phyloP scores from a whole-genome alignment of 2,113 vertebrate genomes.

The Sander lucioperca region DNA sequence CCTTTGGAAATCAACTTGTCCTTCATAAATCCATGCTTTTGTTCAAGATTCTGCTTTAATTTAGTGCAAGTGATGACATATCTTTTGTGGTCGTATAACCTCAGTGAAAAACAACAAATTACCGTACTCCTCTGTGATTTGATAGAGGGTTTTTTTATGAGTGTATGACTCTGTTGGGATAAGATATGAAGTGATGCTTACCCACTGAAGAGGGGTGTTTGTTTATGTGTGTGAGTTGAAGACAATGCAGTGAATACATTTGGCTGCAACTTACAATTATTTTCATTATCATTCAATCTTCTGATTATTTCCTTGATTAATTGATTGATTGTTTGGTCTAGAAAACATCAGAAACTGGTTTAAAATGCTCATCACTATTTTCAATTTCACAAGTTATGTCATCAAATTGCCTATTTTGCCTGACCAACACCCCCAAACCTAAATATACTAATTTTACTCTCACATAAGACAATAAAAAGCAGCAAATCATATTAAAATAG shows the following conservation, averaged over 20 bases:
- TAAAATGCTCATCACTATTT: not conserved
- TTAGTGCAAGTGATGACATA: conserved; percentile 1
- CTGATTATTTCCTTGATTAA: not conserved
- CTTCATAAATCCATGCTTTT: not conserved
- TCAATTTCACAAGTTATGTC: not conserved
- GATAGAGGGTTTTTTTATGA: not conserved
- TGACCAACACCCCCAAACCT: not conserved
- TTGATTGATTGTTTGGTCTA: no score
- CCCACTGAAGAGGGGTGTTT: not conserved
- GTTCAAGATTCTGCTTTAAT: not conserved
- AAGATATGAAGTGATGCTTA: conserved; percentile 17
- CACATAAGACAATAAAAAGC: not conserved
- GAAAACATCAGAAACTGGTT: no score
- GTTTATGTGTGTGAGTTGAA: conserved; percentile 6
- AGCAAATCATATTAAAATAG: not conserved
- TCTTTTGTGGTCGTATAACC: not conserved
- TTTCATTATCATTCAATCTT: not conserved
- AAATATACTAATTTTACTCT: not conserved
- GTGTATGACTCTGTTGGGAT: not conserved
- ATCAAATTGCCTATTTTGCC: not conserved
- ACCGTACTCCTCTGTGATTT: not conserved
- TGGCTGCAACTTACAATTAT: not conserved
- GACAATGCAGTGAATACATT: not conserved
- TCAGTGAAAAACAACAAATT: conserved; percentile 12
- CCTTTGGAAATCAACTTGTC: conserved; percentile 6